Evolutionary conservation across 2,888 invertebrate species (phyloP).

Genomic region (Eledona agricola): DNA sequence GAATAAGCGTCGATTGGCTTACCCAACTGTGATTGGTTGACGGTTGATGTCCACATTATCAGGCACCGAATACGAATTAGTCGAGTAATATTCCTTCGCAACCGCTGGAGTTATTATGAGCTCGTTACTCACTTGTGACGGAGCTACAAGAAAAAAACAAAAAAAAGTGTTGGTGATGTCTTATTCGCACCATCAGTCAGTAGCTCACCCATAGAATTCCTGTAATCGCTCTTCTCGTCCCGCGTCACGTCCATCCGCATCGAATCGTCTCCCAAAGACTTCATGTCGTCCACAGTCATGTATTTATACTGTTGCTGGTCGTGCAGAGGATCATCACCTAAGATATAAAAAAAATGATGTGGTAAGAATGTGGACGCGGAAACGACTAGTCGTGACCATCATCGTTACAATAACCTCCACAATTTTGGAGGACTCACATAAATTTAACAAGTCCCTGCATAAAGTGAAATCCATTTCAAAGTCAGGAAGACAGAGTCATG

Average conservation of each 20-base stretch:
- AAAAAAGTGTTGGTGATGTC: not conserved
- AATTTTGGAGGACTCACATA: too few relatives aligned
- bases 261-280: slow-evolving; percentile 78
- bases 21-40: slow-evolving; percentile 73
- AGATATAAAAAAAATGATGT: slow-evolving; percentile 7
- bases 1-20: slow-evolving; percentile 51
- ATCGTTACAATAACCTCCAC: too few relatives aligned
- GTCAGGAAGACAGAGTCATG: too few relatives aligned
- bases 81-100: slow-evolving; percentile 56
- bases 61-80: slow-evolving; percentile 56
- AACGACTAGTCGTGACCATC: too few relatives aligned
- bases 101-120: slow-evolving; percentile 58
- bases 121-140: slow-evolving; percentile 60
- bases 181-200: not conserved
- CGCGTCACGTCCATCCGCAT: slow-evolving; percentile 63
- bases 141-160: slow-evolving; percentile 51
- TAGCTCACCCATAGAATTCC: slow-evolving; percentile 60
- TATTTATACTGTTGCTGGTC: slow-evolving; percentile 79
- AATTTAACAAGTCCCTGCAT: too few relatives aligned
- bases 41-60: slow-evolving; percentile 72
- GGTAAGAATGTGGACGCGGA: too few relatives aligned
- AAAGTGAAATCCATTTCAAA: too few relatives aligned
- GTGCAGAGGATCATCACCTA: slow-evolving; percentile 75
- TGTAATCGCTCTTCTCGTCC: slow-evolving; percentile 61
- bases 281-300: slow-evolving; percentile 84